Evolutionary conservation across 2,113 vertebrate genomes (phyloP), one percentile per base, ranked within the genome.

Genomic region (Panthera leo): DNA sequence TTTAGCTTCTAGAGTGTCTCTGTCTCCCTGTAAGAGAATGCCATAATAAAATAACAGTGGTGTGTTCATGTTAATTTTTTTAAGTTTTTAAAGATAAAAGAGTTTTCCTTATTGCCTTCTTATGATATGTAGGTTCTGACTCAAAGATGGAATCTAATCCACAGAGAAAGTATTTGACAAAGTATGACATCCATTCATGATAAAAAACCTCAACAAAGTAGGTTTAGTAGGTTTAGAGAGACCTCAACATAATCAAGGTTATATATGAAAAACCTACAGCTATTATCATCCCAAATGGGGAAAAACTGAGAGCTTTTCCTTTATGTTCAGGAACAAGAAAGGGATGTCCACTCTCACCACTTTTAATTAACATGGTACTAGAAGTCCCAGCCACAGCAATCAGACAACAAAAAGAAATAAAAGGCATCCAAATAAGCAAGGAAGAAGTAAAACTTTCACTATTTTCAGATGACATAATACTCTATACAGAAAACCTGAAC

Each of bases 1-100:
- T 88, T 91, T 71, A 85, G 48, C 67, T 76, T 78, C 84, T 93
- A 70, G 21, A 85, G 61, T 42, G 21, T 71, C 55, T 95, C 91
- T 90, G 27, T 65, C 70, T 85, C 15, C 36, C 29, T 94, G 67
- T 82, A 83, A 95, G 75, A 95, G 71, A 90, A 14, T 79, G 18
- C 31, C 6, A 2, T 78, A 23, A 10, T 68, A 83, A 90, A 87
- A 82, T 53, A 82, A 89, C 23, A 85, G 3, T 42, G 51, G 21
- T 71, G 14, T 42, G 75, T 71, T 85, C 42, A 82, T 6, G 18
- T 9, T 55, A 93, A 68, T 34, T 16, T 42, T 67, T 94, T 63
- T 55, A n/a, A 53, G 4, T 93, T 88, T 85, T n/a, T 65, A 14
- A 58, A 13, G 16, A 11, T 36, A 21, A 86, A 85, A 58, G 34